Conservation (phyloP, 2,113 vertebrate species). For the Nycticorax nycticorax region DNA sequence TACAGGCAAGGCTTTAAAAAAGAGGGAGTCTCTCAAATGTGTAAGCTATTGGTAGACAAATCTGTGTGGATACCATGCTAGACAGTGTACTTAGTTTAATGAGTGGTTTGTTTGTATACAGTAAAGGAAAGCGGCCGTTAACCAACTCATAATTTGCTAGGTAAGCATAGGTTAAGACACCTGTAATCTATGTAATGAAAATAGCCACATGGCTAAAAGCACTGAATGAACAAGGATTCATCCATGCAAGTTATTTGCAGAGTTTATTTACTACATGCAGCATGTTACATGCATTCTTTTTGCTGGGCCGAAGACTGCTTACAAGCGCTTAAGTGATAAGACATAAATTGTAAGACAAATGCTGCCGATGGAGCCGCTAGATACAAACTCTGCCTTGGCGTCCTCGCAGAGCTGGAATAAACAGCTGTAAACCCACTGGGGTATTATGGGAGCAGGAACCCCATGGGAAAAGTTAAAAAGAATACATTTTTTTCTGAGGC, state of each 20-base stretch:
- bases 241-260: not conserved
- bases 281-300: not conserved
- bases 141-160: not conserved
- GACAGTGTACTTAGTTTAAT: not conserved
- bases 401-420: not conserved
- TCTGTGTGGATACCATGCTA: not conserved
- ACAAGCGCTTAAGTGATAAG: not conserved
- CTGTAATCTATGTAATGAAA: not conserved
- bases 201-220: not conserved
- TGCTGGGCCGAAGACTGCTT: not conserved
- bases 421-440: not conserved
- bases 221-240: not conserved
- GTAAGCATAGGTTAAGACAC: too few relatives aligned
- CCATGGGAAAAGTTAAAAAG: slow-evolving; percentile 20
- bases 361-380: not conserved
- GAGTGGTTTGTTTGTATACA: not conserved
- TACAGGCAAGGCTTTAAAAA: not conserved
- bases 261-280: not conserved
- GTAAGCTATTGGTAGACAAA: not conserved
- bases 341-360: not conserved
- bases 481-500: not conserved
- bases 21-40: not conserved
- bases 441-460: not conserved
- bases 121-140: not conserved
- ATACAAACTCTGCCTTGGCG: not conserved